These are phyloP conservation scores for Pyralis farinalis DNA, from an alignment of 2,888 invertebrate species.

Conservation along the genomic window DNA sequence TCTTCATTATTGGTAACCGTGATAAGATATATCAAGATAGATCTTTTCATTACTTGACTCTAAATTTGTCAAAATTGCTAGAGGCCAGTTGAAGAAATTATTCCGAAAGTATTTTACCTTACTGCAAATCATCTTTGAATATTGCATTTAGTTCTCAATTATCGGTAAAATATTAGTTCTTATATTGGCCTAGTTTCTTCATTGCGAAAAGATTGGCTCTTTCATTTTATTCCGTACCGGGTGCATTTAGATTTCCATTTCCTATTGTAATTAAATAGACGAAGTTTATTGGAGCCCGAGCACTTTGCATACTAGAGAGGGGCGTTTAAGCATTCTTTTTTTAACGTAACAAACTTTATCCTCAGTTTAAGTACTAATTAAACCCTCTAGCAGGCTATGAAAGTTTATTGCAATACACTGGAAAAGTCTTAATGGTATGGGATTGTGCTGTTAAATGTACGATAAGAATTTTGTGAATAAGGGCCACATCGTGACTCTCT, in stretches of 20 bases:
- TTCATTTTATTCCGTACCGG: conserved; percentile 46
- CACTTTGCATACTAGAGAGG: conserved; percentile 7
- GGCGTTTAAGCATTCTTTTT: conserved; percentile 6
- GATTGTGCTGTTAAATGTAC: no score
- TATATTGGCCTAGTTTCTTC: conserved; percentile 44
- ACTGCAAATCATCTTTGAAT: conserved; percentile 33
- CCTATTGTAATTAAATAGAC: conserved; percentile 60
- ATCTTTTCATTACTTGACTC: no score
- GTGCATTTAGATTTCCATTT: conserved; percentile 62
- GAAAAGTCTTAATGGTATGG: no score
- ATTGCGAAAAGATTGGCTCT: conserved; percentile 10
- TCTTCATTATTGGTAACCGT: no score
- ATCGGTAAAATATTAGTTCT: conserved; percentile 56
- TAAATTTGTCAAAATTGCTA: no score
- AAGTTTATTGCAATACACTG: conserved; percentile 8
- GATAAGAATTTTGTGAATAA: no score
- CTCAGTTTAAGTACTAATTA: conserved; percentile 15
- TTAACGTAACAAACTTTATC: conserved; percentile 11
- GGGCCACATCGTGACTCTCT: no score
- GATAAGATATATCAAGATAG: no score
- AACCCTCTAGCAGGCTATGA: conserved; percentile 12
- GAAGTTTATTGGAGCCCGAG: conserved; percentile 41
- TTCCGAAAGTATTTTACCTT: no score
- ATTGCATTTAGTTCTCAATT: conserved; percentile 22
- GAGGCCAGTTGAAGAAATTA: no score